phyloP scores from a whole-genome alignment of 2,113 vertebrate genomes.

The Phalacrocorax aristotelis region DNA sequence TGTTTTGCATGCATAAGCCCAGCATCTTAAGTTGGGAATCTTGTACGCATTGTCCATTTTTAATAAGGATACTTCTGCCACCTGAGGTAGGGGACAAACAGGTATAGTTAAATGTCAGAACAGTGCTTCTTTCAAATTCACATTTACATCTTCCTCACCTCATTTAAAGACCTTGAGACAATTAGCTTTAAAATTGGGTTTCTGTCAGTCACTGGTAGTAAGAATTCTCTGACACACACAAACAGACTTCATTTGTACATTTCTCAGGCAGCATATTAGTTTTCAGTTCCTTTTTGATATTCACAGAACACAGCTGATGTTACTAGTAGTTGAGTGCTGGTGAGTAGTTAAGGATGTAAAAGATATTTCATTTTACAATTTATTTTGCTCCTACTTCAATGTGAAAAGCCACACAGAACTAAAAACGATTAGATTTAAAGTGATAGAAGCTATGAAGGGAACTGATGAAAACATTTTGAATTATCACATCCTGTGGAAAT shows the following conservation, averaged over 20 bases:
- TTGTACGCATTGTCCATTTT: slow-evolving; percentile 83
- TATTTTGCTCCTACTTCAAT: neutral
- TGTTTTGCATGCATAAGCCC: slow-evolving; percentile 73
- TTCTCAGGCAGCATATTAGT: neutral
- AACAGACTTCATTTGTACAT: neutral
- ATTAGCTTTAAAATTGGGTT: neutral
- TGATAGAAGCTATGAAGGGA: neutral
- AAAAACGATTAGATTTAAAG: neutral
- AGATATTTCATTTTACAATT: neutral
- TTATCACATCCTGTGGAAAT: neutral
- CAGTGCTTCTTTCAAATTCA: neutral
- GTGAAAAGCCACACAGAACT: neutral
- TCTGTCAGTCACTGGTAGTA: neutral
- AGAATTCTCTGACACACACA: neutral
- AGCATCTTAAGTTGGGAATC: slow-evolving; percentile 79
- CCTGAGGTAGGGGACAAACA: slow-evolving; percentile 57
- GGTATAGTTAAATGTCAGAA: neutral
- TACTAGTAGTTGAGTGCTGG: neutral
- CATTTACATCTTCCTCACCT: neutral
- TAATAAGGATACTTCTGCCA: slow-evolving; percentile 77
- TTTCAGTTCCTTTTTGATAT: neutral
- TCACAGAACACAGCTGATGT: neutral
- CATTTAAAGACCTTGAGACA: neutral
- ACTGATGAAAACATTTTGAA: neutral
- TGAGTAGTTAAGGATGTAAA: neutral